phyloP scores from a whole-genome alignment of 2,113 vertebrate species.

The Nerophis ophidion region DNA sequence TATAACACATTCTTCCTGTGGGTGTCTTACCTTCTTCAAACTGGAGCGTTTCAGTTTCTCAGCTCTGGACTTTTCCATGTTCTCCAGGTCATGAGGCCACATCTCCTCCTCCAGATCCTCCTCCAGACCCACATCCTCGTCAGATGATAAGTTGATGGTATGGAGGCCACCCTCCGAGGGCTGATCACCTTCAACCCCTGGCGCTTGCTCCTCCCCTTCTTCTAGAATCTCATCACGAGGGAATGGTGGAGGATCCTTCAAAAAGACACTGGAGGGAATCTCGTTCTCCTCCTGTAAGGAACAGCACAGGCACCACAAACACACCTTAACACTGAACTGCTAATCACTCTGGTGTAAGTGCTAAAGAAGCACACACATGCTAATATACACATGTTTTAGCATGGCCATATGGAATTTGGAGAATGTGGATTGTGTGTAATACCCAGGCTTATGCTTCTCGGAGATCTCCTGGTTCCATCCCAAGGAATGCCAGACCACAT shows the following conservation, averaged over 20 bases:
- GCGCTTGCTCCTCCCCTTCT: slow-evolving; percentile 62
- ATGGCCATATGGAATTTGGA: slow-evolving; percentile 2
- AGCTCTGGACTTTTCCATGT: slow-evolving; percentile 78
- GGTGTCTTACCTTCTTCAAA: slow-evolving; percentile 77
- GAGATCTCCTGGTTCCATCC: neutral
- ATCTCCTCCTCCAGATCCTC: slow-evolving; percentile 67
- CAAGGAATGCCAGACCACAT: neutral
- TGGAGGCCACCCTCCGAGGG: slow-evolving; percentile 79
- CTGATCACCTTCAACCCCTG: slow-evolving; percentile 72
- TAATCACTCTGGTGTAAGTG: neutral
- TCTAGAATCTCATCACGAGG: slow-evolving; percentile 67
- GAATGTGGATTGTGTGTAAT: neutral
- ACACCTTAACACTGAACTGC: neutral
- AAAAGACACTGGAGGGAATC: slow-evolving; percentile 88
- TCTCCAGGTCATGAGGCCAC: slow-evolving; percentile 73
- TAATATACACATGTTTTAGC: neutral
- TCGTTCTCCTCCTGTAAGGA: slow-evolving; percentile 86
- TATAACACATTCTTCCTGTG: neutral
- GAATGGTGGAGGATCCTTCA: slow-evolving; percentile 76
- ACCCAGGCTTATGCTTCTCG: neutral
- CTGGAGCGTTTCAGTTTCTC: slow-evolving; percentile 90
- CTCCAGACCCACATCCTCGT: slow-evolving; percentile 80
- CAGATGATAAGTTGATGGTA: slow-evolving; percentile 85
- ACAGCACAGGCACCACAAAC: neutral
- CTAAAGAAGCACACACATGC: neutral